These are phyloP conservation scores for Hyphantria cunea DNA, from an alignment of 1,140 invertebrate genomes.

Conservation along the genomic window DNA sequence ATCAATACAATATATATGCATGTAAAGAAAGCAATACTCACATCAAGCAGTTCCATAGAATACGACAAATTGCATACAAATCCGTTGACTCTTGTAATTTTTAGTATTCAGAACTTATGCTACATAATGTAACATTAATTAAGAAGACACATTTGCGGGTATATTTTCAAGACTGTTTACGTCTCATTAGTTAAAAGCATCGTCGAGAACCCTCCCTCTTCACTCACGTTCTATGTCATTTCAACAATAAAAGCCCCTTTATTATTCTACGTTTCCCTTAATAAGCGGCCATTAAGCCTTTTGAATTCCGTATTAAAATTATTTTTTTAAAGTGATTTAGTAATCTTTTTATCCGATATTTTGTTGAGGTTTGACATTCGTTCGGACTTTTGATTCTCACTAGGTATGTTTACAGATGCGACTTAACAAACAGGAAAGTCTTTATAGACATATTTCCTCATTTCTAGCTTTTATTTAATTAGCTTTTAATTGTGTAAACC, in stretches of 20 bases:
- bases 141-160: background rate
- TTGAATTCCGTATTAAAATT: conserved; percentile 4
- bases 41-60: no score
- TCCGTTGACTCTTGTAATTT: no score
- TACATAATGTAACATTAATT: conserved; percentile 4
- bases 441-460: no score
- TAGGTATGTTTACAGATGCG: background rate
- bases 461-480: no score
- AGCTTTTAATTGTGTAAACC: no score
- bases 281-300: conserved; percentile 23
- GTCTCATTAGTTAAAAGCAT: conserved; percentile 29
- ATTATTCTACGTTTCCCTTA: conserved; percentile 23
- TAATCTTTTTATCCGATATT: conserved; percentile 19
- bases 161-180: conserved; percentile 27
- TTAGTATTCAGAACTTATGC: background rate
- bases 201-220: conserved; percentile 11
- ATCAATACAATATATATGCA: no score
- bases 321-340: conserved; percentile 7
- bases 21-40: no score
- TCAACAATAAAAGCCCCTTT: conserved; percentile 19
- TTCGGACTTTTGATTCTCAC: background rate
- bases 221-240: conserved; percentile 27
- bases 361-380: conserved; percentile 2
- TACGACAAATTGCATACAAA: background rate
- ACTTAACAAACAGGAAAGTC: background rate